A percentile compares a stretch with the other conserved stretches of the same genome.
Conservation (phyloP, 2,113 vertebrate species). For the Hemiprocne comata region DNA sequence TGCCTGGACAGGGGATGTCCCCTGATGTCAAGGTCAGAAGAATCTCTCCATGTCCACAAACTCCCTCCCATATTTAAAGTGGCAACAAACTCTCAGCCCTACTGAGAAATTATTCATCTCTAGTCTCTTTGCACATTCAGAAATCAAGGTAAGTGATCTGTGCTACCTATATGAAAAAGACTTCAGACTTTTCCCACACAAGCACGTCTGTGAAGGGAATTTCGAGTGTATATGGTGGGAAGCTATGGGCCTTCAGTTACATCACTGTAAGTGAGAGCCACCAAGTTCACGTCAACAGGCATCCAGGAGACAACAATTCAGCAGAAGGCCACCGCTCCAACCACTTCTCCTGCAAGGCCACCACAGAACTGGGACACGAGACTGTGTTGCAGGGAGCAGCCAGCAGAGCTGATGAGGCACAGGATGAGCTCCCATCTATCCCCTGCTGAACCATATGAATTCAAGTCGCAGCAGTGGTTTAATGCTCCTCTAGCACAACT, state of each 20-base stretch:
- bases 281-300: background rate
- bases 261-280: background rate
- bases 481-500: background rate
- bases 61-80: background rate
- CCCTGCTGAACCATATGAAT: background rate
- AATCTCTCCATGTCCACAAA: background rate
- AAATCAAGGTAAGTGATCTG: background rate
- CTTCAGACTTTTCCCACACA: background rate
- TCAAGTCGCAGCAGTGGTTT: rapidly evolving
- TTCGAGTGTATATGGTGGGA: background rate
- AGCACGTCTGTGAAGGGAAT: background rate
- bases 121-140: background rate
- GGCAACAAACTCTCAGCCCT: background rate
- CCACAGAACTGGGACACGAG: background rate
- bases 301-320: background rate
- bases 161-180: background rate
- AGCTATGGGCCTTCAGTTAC: background rate
- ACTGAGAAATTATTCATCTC: background rate
- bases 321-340: background rate
- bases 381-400: rapidly evolving
- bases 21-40: background rate
- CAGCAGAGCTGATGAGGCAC: rapidly evolving
- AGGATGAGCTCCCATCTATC: background rate
- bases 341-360: background rate
- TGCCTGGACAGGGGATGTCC: background rate